phyloP scores from a whole-genome alignment of 1,140 invertebrate genomes.

The Microplitis mediator region DNA sequence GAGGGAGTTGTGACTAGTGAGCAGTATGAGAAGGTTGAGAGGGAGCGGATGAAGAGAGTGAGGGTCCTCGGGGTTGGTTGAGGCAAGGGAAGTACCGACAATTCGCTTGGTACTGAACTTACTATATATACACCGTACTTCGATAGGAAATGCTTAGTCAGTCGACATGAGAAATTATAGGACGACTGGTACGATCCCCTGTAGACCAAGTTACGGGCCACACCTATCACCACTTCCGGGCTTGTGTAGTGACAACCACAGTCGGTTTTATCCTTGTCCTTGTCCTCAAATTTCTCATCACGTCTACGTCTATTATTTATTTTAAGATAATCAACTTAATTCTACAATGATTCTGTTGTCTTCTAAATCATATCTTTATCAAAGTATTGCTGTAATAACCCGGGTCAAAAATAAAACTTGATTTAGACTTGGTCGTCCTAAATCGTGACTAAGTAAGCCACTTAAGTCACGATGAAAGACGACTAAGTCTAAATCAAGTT shows the following conservation, averaged over 20 bases:
- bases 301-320: too few species aligned
- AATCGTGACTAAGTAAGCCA: too few species aligned
- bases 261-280: constrained; percentile 10
- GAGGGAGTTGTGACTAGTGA: background rate
- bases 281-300: background rate
- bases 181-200: constrained; percentile 26
- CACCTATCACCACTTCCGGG: constrained; percentile 25
- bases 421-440: too few species aligned
- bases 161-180: constrained; percentile 41
- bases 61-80: background rate
- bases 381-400: too few species aligned
- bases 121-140: constrained; percentile 6
- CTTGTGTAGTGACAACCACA: constrained; percentile 24
- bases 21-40: background rate
- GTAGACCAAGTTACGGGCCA: constrained; percentile 23
- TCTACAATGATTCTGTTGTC: too few species aligned
- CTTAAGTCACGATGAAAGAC: too few species aligned
- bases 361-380: too few species aligned
- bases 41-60: constrained; percentile 8
- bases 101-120: constrained; percentile 23
- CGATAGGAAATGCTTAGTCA: constrained; percentile 43
- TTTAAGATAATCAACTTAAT: too few species aligned
- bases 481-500: too few species aligned
- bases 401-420: too few species aligned
- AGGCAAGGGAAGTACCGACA: constrained; percentile 25